Evolutionary conservation across 1,140 invertebrate genomes (phyloP), one percentile per base, ranked within the genome.

Genomic region (Lanistes nyassanus): DNA sequence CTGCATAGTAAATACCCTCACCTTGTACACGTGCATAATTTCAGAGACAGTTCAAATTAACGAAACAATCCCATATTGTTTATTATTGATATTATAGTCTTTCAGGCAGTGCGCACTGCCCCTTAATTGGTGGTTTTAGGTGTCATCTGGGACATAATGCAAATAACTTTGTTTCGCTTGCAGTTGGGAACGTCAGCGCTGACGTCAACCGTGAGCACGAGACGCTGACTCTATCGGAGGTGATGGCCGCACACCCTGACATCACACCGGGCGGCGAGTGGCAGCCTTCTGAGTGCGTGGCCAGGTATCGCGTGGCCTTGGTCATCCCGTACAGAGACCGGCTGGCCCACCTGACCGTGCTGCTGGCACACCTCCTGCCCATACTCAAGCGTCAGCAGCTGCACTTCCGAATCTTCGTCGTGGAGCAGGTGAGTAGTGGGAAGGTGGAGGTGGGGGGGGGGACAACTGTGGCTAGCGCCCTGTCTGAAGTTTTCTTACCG

Each of bases 341-440:
- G 65, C 90, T 93, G 77, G 89, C 91, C 31, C 97, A 99, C 85
- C 90, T 99, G 13, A 88, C 92, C 26, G 90, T 93, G 71, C 96
- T 97, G 84, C 90, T 97, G 62, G 93, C 94, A 81, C 95, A 96
- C 85, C 95, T 99, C 86, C 96, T 98, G 89, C 93, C 94, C 23
- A 96, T 96, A 87, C 90, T 99, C 60, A 94, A 96, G 76, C 90
- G 92, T 36, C 97, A 99, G 89, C 92, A 94, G 83, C 91, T 98
- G 29, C 94, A 97, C 84, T 99, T 98, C 90, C 91, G 93, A 74
- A 96, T 99, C 82, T 96, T 95, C 90, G 92, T 99, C 1, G 92
- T 98, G 11, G 96, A 99, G 89, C 97, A 99, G 90, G 89, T 90
- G 69, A 60, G 76, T n/a, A n/a, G n/a, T n/a, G n/a, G n/a, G n/a